Conservation (phyloP, 1,140 invertebrate genomes). For the Medauroidea extradentata region DNA sequence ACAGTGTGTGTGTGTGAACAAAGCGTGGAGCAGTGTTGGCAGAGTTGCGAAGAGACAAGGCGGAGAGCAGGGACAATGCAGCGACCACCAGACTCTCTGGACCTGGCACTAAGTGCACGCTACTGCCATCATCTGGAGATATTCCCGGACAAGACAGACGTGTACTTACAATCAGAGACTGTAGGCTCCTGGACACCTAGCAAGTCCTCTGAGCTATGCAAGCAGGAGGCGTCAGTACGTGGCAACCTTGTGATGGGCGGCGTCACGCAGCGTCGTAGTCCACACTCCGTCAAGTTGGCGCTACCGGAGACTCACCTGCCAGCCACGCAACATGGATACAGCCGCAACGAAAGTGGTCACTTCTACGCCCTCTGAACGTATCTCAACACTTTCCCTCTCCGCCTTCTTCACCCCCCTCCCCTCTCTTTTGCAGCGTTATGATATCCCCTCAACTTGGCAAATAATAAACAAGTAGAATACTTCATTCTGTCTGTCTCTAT, state of each 20-base stretch:
- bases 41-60: too few relatives aligned
- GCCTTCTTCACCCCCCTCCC: too few relatives aligned
- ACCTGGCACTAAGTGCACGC: conserved; percentile 3
- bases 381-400: too few relatives aligned
- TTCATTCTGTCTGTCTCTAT: too few relatives aligned
- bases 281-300: conserved; percentile 58
- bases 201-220: too few relatives aligned
- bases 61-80: too few relatives aligned
- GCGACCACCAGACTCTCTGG: conserved; percentile 4
- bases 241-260: conserved; percentile 51
- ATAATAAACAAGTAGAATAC: too few relatives aligned
- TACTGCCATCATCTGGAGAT: conserved; percentile 9
- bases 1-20: too few relatives aligned
- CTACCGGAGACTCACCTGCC: conserved; percentile 61
- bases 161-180: conserved; percentile 7
- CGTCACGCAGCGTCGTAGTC: conserved; percentile 51
- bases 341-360: conserved; percentile 49
- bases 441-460: too few relatives aligned
- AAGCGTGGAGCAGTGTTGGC: too few relatives aligned
- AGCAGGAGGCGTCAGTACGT: conserved; percentile 1
- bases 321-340: conserved; percentile 60
- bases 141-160: conserved; percentile 10
- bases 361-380: too few relatives aligned
- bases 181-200: background rate
- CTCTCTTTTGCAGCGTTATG: too few relatives aligned